Conservation (phyloP, 2,113 vertebrate species). For the Geococcyx californianus region DNA sequence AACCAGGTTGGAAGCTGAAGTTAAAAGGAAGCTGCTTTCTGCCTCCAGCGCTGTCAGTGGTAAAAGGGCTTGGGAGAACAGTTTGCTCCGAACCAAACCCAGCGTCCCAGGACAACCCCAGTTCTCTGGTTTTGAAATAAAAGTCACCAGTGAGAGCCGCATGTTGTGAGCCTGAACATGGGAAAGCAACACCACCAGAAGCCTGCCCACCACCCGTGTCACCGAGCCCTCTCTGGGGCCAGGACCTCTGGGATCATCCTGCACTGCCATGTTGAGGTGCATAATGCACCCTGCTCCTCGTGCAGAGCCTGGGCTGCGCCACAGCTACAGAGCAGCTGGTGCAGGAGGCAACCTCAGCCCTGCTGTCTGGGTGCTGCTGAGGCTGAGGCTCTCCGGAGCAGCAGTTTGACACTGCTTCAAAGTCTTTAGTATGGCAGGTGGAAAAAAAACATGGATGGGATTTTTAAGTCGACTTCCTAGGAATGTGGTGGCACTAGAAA, state of each 20-base stretch:
- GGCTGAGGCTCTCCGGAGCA: neutral
- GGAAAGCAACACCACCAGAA: neutral
- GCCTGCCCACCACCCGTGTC: neutral
- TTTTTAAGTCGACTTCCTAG: neutral
- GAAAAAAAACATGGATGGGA: neutral
- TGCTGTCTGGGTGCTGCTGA: neutral
- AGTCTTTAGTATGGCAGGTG: neutral
- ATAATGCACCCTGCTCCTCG: neutral
- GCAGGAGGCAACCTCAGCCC: neutral
- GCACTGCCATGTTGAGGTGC: rapidly evolving
- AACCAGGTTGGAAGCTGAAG: neutral
- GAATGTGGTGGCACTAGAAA: neutral
- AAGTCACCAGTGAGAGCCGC: neutral
- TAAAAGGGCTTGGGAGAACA: neutral
- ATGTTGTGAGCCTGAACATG: neutral
- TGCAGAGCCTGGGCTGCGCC: rapidly evolving
- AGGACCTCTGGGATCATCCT: neutral
- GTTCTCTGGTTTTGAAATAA: neutral
- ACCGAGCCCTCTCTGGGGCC: neutral
- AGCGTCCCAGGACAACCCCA: neutral
- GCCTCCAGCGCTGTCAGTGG: neutral
- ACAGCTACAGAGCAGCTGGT: neutral
- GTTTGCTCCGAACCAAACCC: neutral
- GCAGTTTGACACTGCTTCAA: neutral
- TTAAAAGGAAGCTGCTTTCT: neutral